These are phyloP conservation scores for Anabas testudineus DNA, from an alignment of 2,797 vertebrate genomes.

Conservation along the genomic window DNA sequence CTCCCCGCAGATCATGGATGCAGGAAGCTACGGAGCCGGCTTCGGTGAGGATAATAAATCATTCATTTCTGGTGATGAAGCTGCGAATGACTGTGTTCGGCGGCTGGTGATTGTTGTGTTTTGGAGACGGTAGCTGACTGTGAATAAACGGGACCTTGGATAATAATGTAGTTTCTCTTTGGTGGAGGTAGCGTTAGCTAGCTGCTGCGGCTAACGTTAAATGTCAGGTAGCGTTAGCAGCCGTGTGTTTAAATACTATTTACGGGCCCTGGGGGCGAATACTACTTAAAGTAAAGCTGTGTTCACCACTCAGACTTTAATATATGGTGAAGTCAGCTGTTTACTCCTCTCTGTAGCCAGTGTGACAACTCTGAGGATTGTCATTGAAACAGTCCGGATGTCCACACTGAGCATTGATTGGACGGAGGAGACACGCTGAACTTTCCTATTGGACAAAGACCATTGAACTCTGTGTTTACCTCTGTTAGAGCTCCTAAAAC, in stretches of 20 bases:
- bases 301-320: not conserved
- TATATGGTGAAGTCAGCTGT: not conserved
- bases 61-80: not conserved
- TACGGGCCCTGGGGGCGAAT: not conserved
- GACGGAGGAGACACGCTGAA: conserved; percentile 79
- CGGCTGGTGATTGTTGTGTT: accelerated
- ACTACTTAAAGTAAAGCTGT: too few relatives aligned
- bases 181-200: conserved; percentile 44
- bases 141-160: not conserved
- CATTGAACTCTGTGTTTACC: conserved; percentile 55
- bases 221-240: conserved; percentile 15
- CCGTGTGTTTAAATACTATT: not conserved
- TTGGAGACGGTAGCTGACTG: not conserved
- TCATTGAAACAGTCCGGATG: conserved; percentile 56
- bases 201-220: conserved; percentile 32
- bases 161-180: conserved; percentile 8
- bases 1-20: conserved; percentile 74
- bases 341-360: not conserved
- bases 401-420: conserved; percentile 72
- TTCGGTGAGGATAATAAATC: conserved; percentile 73
- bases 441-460: conserved; percentile 75
- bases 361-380: conserved; percentile 27
- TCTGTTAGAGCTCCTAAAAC: not conserved
- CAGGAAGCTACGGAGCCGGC: conserved; percentile 83
- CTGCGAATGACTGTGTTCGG: not conserved